Evolutionary conservation across 2,888 invertebrate genomes (phyloP).

Genomic region (Drosophila kokeensis): DNA sequence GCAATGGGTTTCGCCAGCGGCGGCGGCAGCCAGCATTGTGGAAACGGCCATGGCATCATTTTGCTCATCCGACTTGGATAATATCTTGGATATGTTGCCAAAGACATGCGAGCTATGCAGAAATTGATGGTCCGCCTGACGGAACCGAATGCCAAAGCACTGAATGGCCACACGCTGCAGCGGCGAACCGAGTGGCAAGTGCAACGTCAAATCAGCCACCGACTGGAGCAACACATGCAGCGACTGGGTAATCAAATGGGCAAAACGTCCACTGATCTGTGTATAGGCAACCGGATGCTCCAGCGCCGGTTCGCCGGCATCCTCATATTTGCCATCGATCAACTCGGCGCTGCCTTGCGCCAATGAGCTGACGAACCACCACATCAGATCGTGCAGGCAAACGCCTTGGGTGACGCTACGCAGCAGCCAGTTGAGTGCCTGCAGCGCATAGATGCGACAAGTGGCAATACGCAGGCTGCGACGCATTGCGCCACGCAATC

Average conservation of each 20-base stretch:
- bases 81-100: conserved; percentile 97
- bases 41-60: conserved; percentile 85
- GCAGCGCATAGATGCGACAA: conserved; percentile 94
- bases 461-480: conserved; percentile 93
- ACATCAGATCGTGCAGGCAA: conserved; percentile 96
- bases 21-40: conserved; percentile 64
- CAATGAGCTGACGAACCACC: conserved; percentile 97
- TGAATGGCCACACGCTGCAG: conserved; percentile 96
- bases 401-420: conserved; percentile 95
- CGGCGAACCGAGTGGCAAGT: conserved; percentile 94
- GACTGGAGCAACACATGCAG: conserved; percentile 96
- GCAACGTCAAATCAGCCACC: conserved; percentile 95
- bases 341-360: conserved; percentile 87
- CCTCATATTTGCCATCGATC: conserved; percentile 76
- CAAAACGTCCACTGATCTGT: conserved; percentile 90
- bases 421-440: conserved; percentile 97
- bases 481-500: conserved; percentile 93
- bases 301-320: conserved; percentile 78
- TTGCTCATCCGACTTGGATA: conserved; percentile 95
- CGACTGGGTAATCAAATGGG: conserved; percentile 89
- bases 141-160: conserved; percentile 96
- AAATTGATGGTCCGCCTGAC: conserved; percentile 95
- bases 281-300: conserved; percentile 93
- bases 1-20: conserved; percentile 68
- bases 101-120: conserved; percentile 96